Percentiles rank a stretch among this genome's conserved stretches.
These are phyloP conservation scores for Passer montanus DNA, from an alignment of 2,113 vertebrate species.

Conservation along the genomic window DNA sequence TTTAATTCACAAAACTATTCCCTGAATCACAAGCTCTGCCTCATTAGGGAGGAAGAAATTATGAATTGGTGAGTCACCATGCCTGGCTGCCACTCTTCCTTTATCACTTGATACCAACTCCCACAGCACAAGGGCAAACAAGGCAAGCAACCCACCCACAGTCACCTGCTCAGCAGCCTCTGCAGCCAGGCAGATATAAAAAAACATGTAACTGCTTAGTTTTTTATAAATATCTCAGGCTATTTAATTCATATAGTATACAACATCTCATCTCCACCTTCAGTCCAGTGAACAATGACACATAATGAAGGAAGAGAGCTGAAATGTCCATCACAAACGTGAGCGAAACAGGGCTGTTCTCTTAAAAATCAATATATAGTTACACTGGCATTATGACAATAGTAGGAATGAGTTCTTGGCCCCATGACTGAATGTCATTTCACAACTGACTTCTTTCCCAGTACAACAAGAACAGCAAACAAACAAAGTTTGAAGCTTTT, in stretches of 20 bases:
- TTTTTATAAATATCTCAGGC: neutral
- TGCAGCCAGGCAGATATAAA: neutral
- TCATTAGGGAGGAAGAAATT: neutral
- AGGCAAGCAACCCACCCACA: neutral
- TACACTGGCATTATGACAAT: neutral
- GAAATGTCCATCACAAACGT: neutral
- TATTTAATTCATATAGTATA: neutral
- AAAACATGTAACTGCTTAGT: neutral
- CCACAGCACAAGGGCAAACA: slow-evolving; percentile 37
- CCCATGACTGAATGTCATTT: neutral
- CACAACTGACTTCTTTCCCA: neutral
- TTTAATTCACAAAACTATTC: neutral
- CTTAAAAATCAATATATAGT: neutral
- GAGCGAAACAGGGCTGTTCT: neutral
- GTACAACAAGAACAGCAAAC: neutral
- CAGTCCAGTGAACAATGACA: neutral
- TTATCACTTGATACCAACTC: slow-evolving; percentile 6
- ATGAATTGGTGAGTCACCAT: slow-evolving; percentile 48
- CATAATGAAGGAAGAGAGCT: neutral
- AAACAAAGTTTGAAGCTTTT: neutral
- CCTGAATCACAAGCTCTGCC: neutral
- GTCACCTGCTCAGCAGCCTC: slow-evolving; percentile 25
- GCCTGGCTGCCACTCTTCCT: slow-evolving; percentile 43
- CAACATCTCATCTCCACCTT: neutral
- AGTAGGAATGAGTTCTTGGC: neutral